phyloP scores from a whole-genome alignment of 2,888 invertebrate species.

The Caenorhabditis imperialis region DNA sequence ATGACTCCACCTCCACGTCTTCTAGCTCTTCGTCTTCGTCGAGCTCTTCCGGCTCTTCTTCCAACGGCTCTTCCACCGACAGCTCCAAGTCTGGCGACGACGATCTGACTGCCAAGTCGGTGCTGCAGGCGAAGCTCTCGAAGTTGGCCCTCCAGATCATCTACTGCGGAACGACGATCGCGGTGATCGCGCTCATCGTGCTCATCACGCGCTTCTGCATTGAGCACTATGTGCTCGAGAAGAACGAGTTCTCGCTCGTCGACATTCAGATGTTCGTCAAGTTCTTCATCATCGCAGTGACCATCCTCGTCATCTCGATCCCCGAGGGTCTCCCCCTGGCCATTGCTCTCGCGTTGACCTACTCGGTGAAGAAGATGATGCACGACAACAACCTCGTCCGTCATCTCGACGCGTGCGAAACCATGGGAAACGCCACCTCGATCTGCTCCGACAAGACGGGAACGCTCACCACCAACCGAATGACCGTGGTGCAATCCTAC shows the following conservation, averaged over 20 bases:
- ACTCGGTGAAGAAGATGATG: slow-evolving; percentile 90
- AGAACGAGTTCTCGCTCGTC: slow-evolving; percentile 68
- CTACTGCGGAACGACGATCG: slow-evolving; percentile 77
- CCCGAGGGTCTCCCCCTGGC: slow-evolving; percentile 98
- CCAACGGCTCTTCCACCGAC: slow-evolving; percentile 54
- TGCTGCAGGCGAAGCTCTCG: slow-evolving; percentile 75
- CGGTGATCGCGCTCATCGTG: slow-evolving; percentile 75
- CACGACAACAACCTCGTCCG: slow-evolving; percentile 81
- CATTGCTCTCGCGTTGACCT: slow-evolving; percentile 97
- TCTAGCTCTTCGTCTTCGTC: slow-evolving; percentile 65
- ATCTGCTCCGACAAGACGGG: slow-evolving; percentile 82
- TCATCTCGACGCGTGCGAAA: slow-evolving; percentile 82
- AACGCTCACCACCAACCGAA: slow-evolving; percentile 81
- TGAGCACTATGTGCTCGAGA: slow-evolving; percentile 67
- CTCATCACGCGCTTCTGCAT: slow-evolving; percentile 77
- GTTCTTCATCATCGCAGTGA: slow-evolving; percentile 99
- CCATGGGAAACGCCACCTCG: slow-evolving; percentile 82
- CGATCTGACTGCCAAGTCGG: slow-evolving; percentile 73
- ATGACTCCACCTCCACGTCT: slow-evolving; percentile 63
- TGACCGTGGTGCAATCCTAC: slow-evolving; percentile 83
- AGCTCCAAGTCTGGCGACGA: slow-evolving; percentile 62
- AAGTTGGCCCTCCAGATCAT: slow-evolving; percentile 77
- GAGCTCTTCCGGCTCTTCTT: slow-evolving; percentile 62
- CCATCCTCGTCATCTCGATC: slow-evolving; percentile 98
- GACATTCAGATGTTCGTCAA: slow-evolving; percentile 84